Evolutionary conservation across 2,113 vertebrate species (phyloP).

Genomic region (Spizaetus ornatus): DNA sequence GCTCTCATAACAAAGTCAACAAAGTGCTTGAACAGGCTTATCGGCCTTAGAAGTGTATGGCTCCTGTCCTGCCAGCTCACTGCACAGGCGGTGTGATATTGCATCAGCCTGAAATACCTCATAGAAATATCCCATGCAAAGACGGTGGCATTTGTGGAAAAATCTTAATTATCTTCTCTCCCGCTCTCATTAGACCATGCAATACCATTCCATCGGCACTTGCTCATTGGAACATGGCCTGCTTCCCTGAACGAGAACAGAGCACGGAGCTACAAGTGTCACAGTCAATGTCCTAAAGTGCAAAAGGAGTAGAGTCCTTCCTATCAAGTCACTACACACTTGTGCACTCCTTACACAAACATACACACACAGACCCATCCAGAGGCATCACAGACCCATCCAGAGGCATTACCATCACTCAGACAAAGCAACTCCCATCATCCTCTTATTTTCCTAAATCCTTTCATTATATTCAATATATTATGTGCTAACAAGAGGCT

Average conservation of each 20-base stretch:
- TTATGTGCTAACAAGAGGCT: neutral
- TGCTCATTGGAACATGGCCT: neutral
- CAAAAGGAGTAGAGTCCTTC: neutral
- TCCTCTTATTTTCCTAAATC: neutral
- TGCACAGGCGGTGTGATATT: fast-evolving
- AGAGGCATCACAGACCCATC: neutral
- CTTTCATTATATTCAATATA: neutral
- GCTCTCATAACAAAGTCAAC: neutral
- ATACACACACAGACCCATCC: too few species aligned
- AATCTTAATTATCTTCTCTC: neutral
- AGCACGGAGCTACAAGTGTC: neutral
- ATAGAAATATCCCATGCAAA: neutral
- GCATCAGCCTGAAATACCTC: neutral
- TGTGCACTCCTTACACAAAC: neutral
- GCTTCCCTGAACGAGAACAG: neutral
- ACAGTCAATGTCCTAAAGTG: neutral
- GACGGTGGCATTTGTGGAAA: neutral
- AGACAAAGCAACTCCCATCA: neutral
- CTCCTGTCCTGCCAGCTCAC: neutral
- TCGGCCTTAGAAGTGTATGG: neutral
- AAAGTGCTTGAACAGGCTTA: neutral
- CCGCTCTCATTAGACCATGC: neutral
- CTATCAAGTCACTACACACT: neutral
- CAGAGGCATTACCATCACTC: neutral
- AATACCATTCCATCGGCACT: neutral